Conservation (phyloP, 2,888 invertebrate genomes). For the Neoitamus cyanurus region DNA sequence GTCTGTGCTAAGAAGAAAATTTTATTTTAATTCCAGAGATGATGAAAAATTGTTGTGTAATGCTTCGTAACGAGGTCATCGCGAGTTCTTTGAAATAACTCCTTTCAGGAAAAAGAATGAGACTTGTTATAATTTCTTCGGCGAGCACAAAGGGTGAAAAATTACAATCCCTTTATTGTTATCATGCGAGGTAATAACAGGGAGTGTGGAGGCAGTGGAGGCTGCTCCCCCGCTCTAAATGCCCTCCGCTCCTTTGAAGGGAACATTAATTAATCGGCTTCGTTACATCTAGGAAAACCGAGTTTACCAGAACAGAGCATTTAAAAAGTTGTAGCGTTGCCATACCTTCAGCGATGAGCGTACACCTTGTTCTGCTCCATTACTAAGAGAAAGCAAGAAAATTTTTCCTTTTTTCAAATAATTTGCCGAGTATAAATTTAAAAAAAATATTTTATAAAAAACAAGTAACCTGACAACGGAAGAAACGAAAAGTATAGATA, state of each 20-base stretch:
- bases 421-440: no score
- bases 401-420: no score
- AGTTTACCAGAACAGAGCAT: background rate
- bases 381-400: no score
- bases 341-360: no score
- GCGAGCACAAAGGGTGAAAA: background rate
- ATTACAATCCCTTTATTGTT: conserved; percentile 1
- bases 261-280: background rate
- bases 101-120: background rate
- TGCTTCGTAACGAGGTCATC: background rate
- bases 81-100: background rate
- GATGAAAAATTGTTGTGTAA: conserved; percentile 1
- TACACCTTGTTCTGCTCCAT: no score
- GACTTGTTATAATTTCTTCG: background rate
- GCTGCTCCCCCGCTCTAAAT: background rate
- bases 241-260: background rate
- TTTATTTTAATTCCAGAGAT: background rate
- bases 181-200: background rate
- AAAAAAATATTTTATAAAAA: no score
- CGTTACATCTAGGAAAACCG: background rate
- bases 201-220: background rate
- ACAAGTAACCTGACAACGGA: no score
- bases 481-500: no score
- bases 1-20: background rate
- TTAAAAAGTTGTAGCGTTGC: no score